These are phyloP conservation scores for Zygogramma bicolorata DNA, from an alignment of 2,888 invertebrate genomes.

Conservation along the genomic window DNA sequence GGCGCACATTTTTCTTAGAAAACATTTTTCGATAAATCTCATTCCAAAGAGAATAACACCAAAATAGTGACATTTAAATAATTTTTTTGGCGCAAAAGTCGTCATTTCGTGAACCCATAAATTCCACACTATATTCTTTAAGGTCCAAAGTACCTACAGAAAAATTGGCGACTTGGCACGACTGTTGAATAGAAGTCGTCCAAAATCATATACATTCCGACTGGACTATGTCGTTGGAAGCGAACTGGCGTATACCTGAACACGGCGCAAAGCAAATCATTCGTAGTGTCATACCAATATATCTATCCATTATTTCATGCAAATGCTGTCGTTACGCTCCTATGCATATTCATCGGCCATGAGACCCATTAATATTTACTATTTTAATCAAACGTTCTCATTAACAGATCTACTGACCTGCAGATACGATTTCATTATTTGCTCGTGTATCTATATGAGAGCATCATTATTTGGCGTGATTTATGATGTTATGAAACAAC, in stretches of 20 bases:
- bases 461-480: neutral
- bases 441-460: neutral
- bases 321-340: conserved; percentile 55
- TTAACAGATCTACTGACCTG: conserved; percentile 32
- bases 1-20: no score
- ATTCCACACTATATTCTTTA: no score
- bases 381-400: conserved; percentile 39
- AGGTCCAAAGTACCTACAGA: no score
- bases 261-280: conserved; percentile 37
- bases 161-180: no score
- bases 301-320: conserved; percentile 57
- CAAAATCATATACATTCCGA: no score
- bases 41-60: no score
- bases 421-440: conserved; percentile 23
- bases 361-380: conserved; percentile 37
- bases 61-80: no score
- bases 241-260: conserved; percentile 48
- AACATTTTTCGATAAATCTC: no score
- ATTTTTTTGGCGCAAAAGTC: no score
- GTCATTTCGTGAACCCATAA: no score
- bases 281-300: conserved; percentile 45
- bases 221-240: no score
- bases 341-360: conserved; percentile 50
- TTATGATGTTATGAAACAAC: neutral
- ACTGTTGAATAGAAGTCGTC: no score